Base-by-base conservation (phyloP, 2,113 vertebrate species). In the Centropus bengalensis region DNA sequence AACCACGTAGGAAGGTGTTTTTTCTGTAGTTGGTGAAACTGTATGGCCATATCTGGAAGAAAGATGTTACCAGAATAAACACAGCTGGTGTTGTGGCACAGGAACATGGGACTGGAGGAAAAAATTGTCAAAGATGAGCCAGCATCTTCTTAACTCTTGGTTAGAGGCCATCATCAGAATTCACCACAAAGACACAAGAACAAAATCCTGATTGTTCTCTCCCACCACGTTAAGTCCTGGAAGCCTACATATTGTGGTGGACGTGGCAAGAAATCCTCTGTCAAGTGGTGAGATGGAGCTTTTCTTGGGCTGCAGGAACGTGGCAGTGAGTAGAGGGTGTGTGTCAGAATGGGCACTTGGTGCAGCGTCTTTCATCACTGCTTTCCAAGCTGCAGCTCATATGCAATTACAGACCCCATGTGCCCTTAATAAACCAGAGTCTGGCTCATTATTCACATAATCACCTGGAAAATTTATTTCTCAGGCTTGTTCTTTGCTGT, bases 1-100 rank as follows among this genome's bases (percentile, higher is more conserved):
- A 87, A 75, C 59, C 95, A 95, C 89, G 66, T 91, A 91, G 89
- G 95, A 90, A 95, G 93, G 85, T 86, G 85, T 94, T 96, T 86
- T 49, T 69, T 94, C 88, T 96, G 86, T 36, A 58, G 51, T 10
- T 38, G 81, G 60, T 89, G 84, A 94, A 96, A 95, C 92, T 36
- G 3, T 81, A 81, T 75, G 84, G 88, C 89, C 77, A 92, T 82
- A 82, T 94, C 88, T 78, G 88, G 92, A 94, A 92, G 92, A 91
- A 92, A 82, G 58, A n/a, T 4, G 0, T 96, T 66, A 73, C 74
- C 74, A 82, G 89, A 85, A 78, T 92, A 96, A 96, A 96, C 94
- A 96, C 94, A 97, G 95, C 94, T 97, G 95, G 73, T 78, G 86
- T 32, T 89, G 86, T 1, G 22, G 92, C 76, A 58, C 40, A 23